Conservation (phyloP, 2,113 vertebrate genomes). For the Syngnathoides biaculeatus region DNA sequence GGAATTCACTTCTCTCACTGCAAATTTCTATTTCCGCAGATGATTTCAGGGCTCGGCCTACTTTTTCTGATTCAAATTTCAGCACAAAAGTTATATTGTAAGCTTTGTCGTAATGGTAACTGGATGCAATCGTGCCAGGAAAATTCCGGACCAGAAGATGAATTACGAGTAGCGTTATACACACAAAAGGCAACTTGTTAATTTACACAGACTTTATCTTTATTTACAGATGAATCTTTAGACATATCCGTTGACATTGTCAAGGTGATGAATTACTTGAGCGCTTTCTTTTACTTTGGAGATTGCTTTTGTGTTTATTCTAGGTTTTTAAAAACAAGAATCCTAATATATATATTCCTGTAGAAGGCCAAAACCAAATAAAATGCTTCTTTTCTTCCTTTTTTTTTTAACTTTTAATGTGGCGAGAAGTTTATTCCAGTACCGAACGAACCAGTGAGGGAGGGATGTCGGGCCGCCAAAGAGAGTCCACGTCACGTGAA, state of each 20-base stretch:
- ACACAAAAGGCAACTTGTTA: conserved; percentile 56
- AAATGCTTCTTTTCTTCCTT: conserved; percentile 46
- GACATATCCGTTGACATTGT: conserved; percentile 62
- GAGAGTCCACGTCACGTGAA: conserved; percentile 3
- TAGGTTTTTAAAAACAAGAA: conserved; percentile 74
- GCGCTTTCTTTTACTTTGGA: conserved; percentile 71
- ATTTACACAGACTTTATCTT: conserved; percentile 99
- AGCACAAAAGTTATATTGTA: background rate
- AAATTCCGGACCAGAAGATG: background rate
- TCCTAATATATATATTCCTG: conserved; percentile 85
- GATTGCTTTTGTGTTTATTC: conserved; percentile 69
- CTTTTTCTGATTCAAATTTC: conserved; percentile 32
- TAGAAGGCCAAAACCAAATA: conserved; percentile 54
- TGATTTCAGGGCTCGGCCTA: conserved; percentile 29
- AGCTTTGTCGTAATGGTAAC: background rate
- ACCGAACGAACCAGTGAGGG: conserved; percentile 7
- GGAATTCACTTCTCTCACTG: conserved; percentile 30
- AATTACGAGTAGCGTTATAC: background rate
- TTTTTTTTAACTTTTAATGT: conserved; percentile 4
- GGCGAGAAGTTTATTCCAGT: conserved; percentile 55
- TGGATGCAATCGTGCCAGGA: background rate
- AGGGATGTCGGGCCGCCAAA: conserved; percentile 5
- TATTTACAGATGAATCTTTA: conserved; percentile 94
- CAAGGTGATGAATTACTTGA: conserved; percentile 51
- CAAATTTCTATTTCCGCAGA: conserved; percentile 19